Conservation (phyloP, 2,888 invertebrate genomes). For the Drosophila greeni region DNA sequence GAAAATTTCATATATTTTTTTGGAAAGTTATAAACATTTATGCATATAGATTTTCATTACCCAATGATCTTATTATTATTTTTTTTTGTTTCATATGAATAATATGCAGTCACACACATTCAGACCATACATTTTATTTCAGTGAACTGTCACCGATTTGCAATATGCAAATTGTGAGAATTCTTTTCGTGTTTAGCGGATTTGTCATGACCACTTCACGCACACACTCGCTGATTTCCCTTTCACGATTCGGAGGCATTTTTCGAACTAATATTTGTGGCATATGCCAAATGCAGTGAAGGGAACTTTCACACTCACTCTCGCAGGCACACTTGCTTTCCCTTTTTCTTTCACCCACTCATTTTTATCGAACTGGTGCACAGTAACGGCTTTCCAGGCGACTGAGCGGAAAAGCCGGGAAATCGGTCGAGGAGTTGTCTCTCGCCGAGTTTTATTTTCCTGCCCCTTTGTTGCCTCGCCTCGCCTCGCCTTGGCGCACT, state of each 20-base stretch:
- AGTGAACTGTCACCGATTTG: background rate
- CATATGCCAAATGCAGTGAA: constrained; percentile 43
- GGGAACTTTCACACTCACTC: constrained; percentile 24
- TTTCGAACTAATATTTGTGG: constrained; percentile 26
- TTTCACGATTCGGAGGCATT: constrained; percentile 7
- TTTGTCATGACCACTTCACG: constrained; percentile 44
- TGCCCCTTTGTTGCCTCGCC: constrained; percentile 14
- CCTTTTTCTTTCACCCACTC: constrained; percentile 10
- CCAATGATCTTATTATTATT: too few species aligned
- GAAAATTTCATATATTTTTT: too few species aligned
- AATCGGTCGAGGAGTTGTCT: constrained; percentile 32
- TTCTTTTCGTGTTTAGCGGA: constrained; percentile 22
- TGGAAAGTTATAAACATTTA: too few species aligned
- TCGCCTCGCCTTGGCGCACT: constrained; percentile 14
- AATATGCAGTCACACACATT: too few species aligned
- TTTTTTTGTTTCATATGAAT: too few species aligned
- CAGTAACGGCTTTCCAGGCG: constrained; percentile 47
- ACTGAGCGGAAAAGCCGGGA: constrained; percentile 36
- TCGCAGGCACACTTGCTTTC: constrained; percentile 1
- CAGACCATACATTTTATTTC: background rate
- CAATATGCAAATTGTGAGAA: constrained; percentile 44
- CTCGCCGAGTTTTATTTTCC: constrained; percentile 16
- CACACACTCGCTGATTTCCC: constrained; percentile 4
- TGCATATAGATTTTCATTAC: too few species aligned
- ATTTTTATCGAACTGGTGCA: constrained; percentile 51